phyloP scores from a whole-genome alignment of 2,888 invertebrate species.

The Ariolimax columbianus region DNA sequence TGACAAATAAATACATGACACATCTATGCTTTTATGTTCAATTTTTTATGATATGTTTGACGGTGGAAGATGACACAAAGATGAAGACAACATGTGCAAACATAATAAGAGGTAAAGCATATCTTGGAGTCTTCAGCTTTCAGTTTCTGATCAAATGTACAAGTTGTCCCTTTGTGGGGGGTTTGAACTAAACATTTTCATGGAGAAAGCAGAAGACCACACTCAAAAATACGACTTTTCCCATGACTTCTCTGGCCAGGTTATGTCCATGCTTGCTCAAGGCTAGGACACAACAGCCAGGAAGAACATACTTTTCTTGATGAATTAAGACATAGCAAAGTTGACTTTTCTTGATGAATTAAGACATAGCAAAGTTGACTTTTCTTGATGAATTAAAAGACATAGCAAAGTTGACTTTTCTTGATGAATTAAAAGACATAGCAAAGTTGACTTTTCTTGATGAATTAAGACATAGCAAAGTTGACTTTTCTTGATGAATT shows the following conservation, averaged over 20 bases:
- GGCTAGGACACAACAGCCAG: not conserved
- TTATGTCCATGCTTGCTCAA: slow-evolving; percentile 24
- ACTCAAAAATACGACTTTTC: not conserved
- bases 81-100: not conserved
- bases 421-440: too few species aligned
- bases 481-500: too few species aligned
- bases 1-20: too few species aligned
- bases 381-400: too few species aligned
- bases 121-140: not conserved
- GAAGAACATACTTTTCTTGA: too few species aligned
- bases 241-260: not conserved
- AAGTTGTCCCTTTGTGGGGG: not conserved
- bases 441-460: too few species aligned
- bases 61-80: not conserved
- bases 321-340: too few species aligned
- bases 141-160: not conserved
- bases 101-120: not conserved
- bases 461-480: too few species aligned
- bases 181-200: slow-evolving; percentile 27
- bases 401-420: too few species aligned
- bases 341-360: too few species aligned
- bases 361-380: too few species aligned
- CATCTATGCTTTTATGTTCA: not conserved
- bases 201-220: slow-evolving; percentile 45
- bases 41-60: not conserved